Evolutionary conservation across 2,888 invertebrate genomes (phyloP).

Genomic region (Drosophila aldrichi): DNA sequence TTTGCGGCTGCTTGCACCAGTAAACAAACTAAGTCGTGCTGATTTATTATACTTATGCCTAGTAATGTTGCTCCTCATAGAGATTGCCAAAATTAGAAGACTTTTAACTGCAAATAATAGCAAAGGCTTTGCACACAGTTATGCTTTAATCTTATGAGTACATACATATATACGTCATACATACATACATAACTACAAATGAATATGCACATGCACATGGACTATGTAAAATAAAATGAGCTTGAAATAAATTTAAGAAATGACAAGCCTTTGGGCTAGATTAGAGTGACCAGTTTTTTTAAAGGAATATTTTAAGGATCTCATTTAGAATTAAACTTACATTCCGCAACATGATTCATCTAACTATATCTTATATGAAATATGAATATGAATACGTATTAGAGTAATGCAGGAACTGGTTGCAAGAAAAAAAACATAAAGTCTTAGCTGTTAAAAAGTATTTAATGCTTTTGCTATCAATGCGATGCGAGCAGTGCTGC

Average conservation of each 20-base stretch:
- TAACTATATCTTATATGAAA: too few relatives aligned
- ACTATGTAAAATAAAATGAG: not conserved
- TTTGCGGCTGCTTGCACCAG: slow-evolving; percentile 30
- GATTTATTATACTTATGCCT: not conserved
- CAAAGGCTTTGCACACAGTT: not conserved
- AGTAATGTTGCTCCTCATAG: slow-evolving; percentile 2
- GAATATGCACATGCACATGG: not conserved
- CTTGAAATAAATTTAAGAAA: not conserved
- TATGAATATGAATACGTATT: too few relatives aligned
- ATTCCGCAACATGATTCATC: too few relatives aligned
- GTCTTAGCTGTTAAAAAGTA: not conserved
- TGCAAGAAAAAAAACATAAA: not conserved
- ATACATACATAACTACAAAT: not conserved
- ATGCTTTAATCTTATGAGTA: not conserved
- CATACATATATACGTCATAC: not conserved
- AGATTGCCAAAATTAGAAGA: not conserved
- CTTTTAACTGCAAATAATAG: not conserved
- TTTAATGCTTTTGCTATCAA: slow-evolving; percentile 5
- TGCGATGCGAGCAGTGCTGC: slow-evolving; percentile 7
- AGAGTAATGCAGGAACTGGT: not conserved
- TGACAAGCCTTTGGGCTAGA: not conserved
- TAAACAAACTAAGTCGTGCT: slow-evolving; percentile 5
- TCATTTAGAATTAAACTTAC: not conserved
- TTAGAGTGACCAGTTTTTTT: not conserved
- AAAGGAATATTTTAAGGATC: not conserved